Conservation (phyloP, 2,797 vertebrate genomes). For the Siniperca scherzeri region DNA sequence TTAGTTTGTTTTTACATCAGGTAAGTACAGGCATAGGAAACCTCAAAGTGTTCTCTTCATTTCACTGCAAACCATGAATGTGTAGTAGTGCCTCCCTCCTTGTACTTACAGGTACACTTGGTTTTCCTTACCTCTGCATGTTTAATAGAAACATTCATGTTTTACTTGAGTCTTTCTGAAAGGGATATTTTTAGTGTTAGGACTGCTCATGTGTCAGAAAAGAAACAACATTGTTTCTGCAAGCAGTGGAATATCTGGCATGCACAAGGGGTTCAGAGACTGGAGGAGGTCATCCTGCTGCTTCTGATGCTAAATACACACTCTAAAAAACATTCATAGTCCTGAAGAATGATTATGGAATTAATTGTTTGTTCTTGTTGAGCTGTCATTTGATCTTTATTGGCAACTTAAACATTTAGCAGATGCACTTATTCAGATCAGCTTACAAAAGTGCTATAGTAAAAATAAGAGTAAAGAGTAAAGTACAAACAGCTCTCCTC, state of each 20-base stretch:
- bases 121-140: background rate
- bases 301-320: conserved; percentile 7
- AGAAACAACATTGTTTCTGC: conserved; percentile 31
- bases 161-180: conserved; percentile 41
- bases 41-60: background rate
- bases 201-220: conserved; percentile 28
- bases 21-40: background rate
- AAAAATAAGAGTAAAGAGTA: background rate
- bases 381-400: conserved; percentile 1
- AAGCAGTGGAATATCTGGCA: conserved; percentile 21
- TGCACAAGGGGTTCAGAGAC: background rate
- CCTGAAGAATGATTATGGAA: background rate
- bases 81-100: background rate
- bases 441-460: background rate
- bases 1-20: background rate
- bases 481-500: background rate
- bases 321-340: background rate
- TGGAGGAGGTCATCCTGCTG: conserved; percentile 27
- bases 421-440: background rate
- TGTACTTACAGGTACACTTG: background rate
- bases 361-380: background rate
- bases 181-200: conserved; percentile 52
- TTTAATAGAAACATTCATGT: conserved; percentile 13
- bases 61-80: background rate
- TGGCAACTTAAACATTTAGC: background rate